Base-by-base conservation (phyloP, 1,140 invertebrate genomes). In the Acromyrmex charruanus region DNA sequence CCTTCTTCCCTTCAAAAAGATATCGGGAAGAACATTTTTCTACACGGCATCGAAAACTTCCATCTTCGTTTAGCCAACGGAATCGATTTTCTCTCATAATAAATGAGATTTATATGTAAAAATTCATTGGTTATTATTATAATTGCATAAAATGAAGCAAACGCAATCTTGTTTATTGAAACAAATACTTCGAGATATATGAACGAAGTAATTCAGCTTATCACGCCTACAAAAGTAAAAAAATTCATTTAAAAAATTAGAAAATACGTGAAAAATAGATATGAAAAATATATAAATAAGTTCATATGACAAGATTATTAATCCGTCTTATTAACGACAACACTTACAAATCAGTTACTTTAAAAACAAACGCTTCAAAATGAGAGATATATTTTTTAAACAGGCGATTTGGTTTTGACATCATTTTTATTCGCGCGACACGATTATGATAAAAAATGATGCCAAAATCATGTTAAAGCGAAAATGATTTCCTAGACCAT, bases 61-160 rank as follows among this genome's bases (percentile, higher is more conserved):
- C 5, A 65, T 18, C n/a, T 72, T 72, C 35, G 16, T 49, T 72
- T 4, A 49, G 28, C 61, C 31, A 49, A 61, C 31, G 7, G 1
- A 28, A 72, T 44, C 31, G 16, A 71, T 2, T 66, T 68, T 1
- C 65, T 53, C 1, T 9, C 21, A 55, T 28, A 49, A 63, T 31
- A 69, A 25, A 72, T n/a, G 28, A 49, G 6, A 72, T 72, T 21
- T 25, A 66, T 18, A n/a, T 10, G 25, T 31, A 65, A 51, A 65
- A 77, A 63, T 63, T 61, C 16, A 63, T 16, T 44, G 2, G 7
- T 9, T 21, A 53, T 39, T 55, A 39, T 14, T 68, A 58, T 44
- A 28, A 39, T 68, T 55, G 21, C 12, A 44, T 49, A 68, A 80
- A 68, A 65, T 31, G 18, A 66, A 31, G 10, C 16, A 79, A 66